Percentiles rank a stretch among this genome's conserved stretches.
Evolutionary conservation across 2,797 vertebrate genomes (phyloP).

Genomic region (Florisuga fusca): DNA sequence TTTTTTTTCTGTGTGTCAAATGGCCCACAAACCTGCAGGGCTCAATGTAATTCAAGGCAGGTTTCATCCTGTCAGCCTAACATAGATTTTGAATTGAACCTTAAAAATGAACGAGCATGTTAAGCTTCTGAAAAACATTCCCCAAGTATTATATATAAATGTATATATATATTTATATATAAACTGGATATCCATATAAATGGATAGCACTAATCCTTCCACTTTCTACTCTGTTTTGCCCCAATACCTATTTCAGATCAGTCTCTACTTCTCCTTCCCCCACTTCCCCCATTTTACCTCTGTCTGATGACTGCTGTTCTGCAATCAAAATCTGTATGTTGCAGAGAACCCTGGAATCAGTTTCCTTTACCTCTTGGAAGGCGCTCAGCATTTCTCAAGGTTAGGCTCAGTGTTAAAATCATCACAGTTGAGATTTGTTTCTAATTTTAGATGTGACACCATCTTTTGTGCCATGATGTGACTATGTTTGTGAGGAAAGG

Average conservation of each 20-base stretch:
- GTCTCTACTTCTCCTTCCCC: background rate
- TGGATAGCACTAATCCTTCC: background rate
- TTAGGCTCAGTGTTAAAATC: conserved; percentile 48
- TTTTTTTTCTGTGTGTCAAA: background rate
- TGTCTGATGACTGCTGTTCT: background rate
- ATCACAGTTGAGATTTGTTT: conserved; percentile 52
- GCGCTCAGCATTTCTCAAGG: conserved; percentile 25
- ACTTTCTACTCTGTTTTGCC: background rate
- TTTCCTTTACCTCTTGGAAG: conserved; percentile 2
- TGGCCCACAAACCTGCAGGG: background rate
- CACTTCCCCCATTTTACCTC: background rate
- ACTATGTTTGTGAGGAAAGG: background rate
- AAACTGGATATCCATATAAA: background rate
- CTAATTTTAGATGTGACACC: conserved; percentile 61
- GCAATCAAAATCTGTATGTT: background rate
- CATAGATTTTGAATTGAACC: conserved; percentile 17
- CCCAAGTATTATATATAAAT: background rate
- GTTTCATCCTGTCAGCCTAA: background rate
- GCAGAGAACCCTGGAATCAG: background rate
- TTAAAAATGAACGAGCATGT: background rate
- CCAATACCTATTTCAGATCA: background rate
- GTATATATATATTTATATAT: too few relatives aligned
- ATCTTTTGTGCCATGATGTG: conserved; percentile 60
- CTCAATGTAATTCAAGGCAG: conserved; percentile 23
- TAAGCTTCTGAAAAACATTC: background rate